Base-by-base conservation (phyloP, 1,140 invertebrate species). In the Sminthurides bifidus region DNA sequence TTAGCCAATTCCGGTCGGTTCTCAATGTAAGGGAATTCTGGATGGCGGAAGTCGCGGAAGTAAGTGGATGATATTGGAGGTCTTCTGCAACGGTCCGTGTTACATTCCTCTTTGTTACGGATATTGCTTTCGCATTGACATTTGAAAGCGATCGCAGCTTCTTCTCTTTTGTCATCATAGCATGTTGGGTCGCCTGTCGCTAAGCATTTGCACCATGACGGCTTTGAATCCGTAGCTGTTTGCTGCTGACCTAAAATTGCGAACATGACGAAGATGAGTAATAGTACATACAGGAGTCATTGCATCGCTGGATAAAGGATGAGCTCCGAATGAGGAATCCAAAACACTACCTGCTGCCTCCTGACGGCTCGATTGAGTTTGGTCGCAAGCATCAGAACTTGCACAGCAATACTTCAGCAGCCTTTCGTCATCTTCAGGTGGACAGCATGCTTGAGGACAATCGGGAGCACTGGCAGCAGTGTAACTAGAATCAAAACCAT, bases 181-280 rank as follows among this genome's bases (percentile, higher is more conserved):
- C 35, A 46, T 31, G 59, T 64, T 15, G 55, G 58, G 29, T 60
- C 44, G 19, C 58, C 56, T 14, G 62, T 64, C 3, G 62, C 56
- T 29, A 64, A 40, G 48, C 62, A 64, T 3, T 56, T 52, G 35
- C 62, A 60, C 62, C 62, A 64, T 30, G 45, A 14, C n/a, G 37
- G 41, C 38, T 64, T 58, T 14, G 40, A n/a, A n/a, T n/a, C n/a
- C 19, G 23, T 53, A 27, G 3, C 10, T 17, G 3, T 17, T 17
- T 38, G 19, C 31, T 17, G 35, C 19, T 26, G 41, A 40, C 35
- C n/a, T 10, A 31, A 17, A 31, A 30, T 31, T n/a, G n/a, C n/a
- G n/a, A n/a, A n/a, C n/a, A n/a, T n/a, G n/a, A n/a, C n/a, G n/a
- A n/a, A n/a, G n/a, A n/a, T n/a, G n/a, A n/a, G n/a, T n/a, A n/a